Conservation (phyloP, 2,113 vertebrate genomes). For the Colaptes auratus region DNA sequence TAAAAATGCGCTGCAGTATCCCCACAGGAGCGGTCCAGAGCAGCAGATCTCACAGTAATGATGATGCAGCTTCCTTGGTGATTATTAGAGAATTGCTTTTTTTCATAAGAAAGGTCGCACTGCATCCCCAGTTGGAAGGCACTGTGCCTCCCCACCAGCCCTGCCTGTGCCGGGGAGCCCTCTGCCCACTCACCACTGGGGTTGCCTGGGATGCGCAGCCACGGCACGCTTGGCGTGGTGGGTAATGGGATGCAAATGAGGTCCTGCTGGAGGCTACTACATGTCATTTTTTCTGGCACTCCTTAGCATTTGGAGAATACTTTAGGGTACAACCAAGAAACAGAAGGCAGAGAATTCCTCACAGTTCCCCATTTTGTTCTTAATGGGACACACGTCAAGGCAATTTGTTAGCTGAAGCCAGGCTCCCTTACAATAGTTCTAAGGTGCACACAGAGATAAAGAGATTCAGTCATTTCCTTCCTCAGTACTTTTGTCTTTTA, state of each 20-base stretch:
- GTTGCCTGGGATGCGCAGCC: not conserved
- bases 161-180: not conserved
- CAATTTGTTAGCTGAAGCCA: slow-evolving; percentile 28
- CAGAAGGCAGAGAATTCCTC: slow-evolving; percentile 50
- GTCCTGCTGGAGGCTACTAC: slow-evolving; percentile 1
- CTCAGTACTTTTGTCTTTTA: slow-evolving; percentile 17
- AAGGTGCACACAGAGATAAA: not conserved
- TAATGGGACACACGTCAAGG: slow-evolving; percentile 44
- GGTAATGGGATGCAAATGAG: not conserved
- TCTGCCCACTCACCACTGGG: not conserved
- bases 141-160: not conserved
- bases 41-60: not conserved
- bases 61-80: not conserved
- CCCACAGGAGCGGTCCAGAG: not conserved
- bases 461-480: not conserved
- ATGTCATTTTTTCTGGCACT: slow-evolving; percentile 1
- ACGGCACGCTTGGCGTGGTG: not conserved
- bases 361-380: slow-evolving; percentile 39
- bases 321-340: not conserved
- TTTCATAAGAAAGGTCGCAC: not conserved
- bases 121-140: not conserved
- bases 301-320: not conserved
- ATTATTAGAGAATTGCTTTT: not conserved
- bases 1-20: not conserved
- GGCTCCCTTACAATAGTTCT: not conserved